Conservation (phyloP, 2,797 vertebrate species). For the Sebastes miniatus region DNA sequence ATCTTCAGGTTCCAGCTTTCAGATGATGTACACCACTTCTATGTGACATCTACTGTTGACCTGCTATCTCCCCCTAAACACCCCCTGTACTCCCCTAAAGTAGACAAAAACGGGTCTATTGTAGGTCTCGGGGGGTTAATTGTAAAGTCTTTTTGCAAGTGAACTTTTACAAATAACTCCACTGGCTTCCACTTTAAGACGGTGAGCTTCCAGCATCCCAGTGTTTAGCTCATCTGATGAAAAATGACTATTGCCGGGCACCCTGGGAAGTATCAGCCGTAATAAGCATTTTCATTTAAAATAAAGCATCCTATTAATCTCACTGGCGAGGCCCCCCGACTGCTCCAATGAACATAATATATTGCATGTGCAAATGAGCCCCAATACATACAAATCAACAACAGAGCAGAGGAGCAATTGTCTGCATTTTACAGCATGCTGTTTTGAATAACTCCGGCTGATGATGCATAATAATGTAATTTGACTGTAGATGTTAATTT, state of each 20-base stretch:
- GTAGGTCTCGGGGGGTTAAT: neutral
- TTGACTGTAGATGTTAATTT: constrained; percentile 8
- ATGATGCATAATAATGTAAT: constrained; percentile 24
- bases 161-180: neutral
- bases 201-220: neutral
- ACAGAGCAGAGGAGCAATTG: neutral
- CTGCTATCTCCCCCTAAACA: too few species aligned
- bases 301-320: constrained; percentile 77
- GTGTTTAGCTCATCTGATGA: constrained; percentile 67
- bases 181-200: neutral
- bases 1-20: neutral
- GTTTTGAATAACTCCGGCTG: constrained; percentile 17
- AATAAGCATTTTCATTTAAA: constrained; percentile 79
- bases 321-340: constrained; percentile 35
- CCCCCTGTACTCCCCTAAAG: too few species aligned
- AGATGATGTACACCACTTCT: too few species aligned
- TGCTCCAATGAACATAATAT: constrained; percentile 52
- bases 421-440: constrained; percentile 6
- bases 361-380: constrained; percentile 67
- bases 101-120: too few species aligned
- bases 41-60: too few species aligned
- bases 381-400: constrained; percentile 1
- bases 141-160: neutral
- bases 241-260: constrained; percentile 53
- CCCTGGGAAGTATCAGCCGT: constrained; percentile 61